Evolutionary conservation across 2,888 invertebrate species (phyloP).

Genomic region (Diloba caeruleocephala): DNA sequence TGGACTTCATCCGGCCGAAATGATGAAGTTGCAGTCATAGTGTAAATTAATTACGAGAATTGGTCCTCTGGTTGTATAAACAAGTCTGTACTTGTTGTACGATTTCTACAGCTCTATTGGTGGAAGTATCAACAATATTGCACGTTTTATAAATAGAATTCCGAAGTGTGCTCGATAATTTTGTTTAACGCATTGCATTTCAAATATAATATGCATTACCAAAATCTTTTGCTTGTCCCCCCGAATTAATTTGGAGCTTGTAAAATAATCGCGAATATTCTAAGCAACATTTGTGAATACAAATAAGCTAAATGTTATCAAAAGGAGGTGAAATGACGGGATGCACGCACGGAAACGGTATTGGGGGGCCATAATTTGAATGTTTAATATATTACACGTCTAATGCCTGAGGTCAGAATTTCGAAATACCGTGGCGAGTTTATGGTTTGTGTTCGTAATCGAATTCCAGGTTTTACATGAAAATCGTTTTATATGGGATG

Average conservation of each 20-base stretch:
- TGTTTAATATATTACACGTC: slow-evolving; percentile 33
- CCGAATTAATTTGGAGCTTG: slow-evolving; percentile 3
- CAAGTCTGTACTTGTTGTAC: no score
- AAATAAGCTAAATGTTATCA: slow-evolving; percentile 38
- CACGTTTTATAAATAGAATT: no score
- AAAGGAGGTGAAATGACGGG: slow-evolving; percentile 46
- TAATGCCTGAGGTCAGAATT: slow-evolving; percentile 26
- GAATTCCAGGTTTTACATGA: not conserved
- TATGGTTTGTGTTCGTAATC: not conserved
- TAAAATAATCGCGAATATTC: slow-evolving; percentile 34
- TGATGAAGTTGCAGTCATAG: no score
- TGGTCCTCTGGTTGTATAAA: no score
- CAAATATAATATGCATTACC: not conserved
- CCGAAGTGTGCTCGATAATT: no score
- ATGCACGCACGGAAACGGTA: slow-evolving; percentile 44
- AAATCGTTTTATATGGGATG: no score
- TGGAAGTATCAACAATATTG: no score
- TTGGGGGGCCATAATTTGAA: slow-evolving; percentile 31
- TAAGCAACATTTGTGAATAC: slow-evolving; percentile 37
- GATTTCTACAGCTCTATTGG: no score
- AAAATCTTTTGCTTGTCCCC: slow-evolving; percentile 5
- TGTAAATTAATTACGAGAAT: no score
- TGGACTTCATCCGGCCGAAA: no score
- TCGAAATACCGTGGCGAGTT: slow-evolving; percentile 4
- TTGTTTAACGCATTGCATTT: not conserved